phyloP scores from a whole-genome alignment of 2,113 vertebrate species.

The Pomatostomus ruficeps region DNA sequence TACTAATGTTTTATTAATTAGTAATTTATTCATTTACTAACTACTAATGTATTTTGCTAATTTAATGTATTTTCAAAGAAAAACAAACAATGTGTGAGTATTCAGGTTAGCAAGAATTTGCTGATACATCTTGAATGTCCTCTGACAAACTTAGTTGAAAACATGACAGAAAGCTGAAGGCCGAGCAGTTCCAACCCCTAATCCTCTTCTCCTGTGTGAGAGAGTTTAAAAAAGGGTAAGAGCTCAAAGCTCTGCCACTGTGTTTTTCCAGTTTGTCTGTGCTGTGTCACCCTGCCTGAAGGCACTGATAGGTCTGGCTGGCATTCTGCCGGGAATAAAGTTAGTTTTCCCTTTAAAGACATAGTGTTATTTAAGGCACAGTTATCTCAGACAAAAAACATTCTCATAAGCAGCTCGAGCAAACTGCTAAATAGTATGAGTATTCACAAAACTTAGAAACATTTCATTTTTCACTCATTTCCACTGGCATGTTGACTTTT shows the following conservation, averaged over 20 bases:
- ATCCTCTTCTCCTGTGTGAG: neutral
- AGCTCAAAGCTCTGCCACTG: neutral
- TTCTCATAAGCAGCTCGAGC: neutral
- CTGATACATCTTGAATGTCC: neutral
- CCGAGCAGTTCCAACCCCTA: neutral
- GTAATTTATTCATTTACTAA: neutral
- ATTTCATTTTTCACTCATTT: neutral
- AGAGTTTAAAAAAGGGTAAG: neutral
- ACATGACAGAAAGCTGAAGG: neutral
- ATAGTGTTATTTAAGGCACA: neutral
- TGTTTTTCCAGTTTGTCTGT: neutral
- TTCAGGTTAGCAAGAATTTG: neutral
- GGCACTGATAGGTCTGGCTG: neutral
- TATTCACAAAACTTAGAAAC: neutral
- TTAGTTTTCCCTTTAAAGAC: neutral
- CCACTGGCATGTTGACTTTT: neutral
- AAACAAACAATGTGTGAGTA: neutral
- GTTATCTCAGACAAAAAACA: neutral
- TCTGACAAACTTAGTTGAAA: neutral
- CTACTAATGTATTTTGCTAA: neutral
- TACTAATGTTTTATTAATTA: neutral
- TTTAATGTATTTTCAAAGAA: neutral
- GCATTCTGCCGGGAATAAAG: neutral
- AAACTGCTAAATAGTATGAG: neutral
- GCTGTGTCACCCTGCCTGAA: neutral